These are phyloP conservation scores for Drosophila infuscata DNA, from an alignment of 2,888 invertebrate species.

Conservation along the genomic window DNA sequence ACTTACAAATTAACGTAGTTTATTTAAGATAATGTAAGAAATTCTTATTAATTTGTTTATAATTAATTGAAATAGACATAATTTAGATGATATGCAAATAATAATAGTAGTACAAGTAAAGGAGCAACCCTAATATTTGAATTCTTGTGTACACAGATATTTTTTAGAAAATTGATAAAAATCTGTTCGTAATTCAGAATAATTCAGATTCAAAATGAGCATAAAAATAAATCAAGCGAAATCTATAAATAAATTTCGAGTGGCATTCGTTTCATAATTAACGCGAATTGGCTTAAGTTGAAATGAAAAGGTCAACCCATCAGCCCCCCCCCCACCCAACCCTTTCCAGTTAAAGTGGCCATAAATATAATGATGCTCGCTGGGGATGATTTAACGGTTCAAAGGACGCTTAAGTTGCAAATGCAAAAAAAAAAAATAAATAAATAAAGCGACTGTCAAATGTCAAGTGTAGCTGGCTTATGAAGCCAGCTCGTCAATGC, in stretches of 20 bases:
- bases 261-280: neutral
- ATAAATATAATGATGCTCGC: conserved; percentile 15
- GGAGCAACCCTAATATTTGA: no score
- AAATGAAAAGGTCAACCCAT: conserved; percentile 1
- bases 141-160: no score
- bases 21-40: no score
- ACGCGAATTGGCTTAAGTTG: neutral
- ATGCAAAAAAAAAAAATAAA: neutral
- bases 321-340: neutral
- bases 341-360: conserved; percentile 18
- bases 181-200: no score
- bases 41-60: no score
- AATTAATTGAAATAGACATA: no score
- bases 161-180: no score
- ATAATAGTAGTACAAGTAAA: no score
- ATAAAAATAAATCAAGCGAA: neutral
- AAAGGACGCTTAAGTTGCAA: conserved; percentile 35
- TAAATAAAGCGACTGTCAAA: conserved; percentile 29
- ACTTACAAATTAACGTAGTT: no score
- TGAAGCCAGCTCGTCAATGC: conserved; percentile 36
- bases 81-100: no score
- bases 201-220: neutral
- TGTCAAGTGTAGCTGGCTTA: conserved; percentile 46
- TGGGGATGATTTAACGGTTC: conserved; percentile 46
- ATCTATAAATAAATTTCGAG: conserved; percentile 1